Conservation (phyloP, 2,113 vertebrate species). For the Recurvirostra avosetta region DNA sequence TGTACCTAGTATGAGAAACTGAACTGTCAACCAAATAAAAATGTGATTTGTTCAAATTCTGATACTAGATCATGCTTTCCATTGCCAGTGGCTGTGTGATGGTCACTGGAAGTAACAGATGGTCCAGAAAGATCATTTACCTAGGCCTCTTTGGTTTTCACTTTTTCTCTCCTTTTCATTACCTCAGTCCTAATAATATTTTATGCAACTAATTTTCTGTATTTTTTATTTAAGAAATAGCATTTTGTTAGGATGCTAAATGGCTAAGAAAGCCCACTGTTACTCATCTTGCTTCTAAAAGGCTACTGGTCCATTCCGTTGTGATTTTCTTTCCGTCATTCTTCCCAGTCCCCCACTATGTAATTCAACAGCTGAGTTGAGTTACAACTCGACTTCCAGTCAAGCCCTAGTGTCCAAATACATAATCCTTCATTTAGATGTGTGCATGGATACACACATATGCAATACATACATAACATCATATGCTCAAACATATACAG, state of each 20-base stretch:
- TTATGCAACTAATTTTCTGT: background rate
- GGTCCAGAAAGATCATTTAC: background rate
- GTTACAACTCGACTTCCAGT: background rate
- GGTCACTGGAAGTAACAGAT: background rate
- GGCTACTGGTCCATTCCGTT: background rate
- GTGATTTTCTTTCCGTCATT: background rate
- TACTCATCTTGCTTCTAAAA: background rate
- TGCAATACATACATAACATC: too few species aligned
- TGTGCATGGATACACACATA: fast-evolving
- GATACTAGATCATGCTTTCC: too few species aligned
- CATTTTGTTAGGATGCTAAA: background rate
- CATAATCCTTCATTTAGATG: background rate
- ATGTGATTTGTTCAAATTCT: background rate
- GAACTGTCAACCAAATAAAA: background rate
- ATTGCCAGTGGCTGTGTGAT: background rate
- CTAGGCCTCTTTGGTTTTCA: too few species aligned
- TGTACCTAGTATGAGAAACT: background rate
- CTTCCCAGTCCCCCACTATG: background rate
- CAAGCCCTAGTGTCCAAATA: background rate
- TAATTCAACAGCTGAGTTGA: background rate
- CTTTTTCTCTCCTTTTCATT: background rate
- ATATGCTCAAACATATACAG: background rate
- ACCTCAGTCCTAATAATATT: background rate
- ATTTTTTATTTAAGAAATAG: background rate
- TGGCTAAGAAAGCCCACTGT: background rate